Conservation (phyloP, 2,888 invertebrate species). For the Xestia c-nigrum region DNA sequence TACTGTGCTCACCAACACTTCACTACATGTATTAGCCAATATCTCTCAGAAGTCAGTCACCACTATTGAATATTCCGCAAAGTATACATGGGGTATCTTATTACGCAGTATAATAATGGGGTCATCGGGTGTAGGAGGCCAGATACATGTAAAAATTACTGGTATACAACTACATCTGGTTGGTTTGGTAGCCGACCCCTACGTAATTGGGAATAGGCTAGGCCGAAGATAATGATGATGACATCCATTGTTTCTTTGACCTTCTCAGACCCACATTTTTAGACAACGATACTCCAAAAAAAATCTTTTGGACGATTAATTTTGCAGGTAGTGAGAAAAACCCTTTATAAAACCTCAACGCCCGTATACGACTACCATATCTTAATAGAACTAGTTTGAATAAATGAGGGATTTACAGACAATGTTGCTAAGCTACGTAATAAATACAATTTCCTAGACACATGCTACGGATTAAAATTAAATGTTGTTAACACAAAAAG, state of each 20-base stretch:
- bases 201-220: background rate
- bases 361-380: background rate
- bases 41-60: too few species aligned
- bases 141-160: background rate
- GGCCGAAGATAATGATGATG: background rate
- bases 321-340: background rate
- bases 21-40: too few species aligned
- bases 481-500: background rate
- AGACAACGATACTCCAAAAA: background rate
- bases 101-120: too few species aligned
- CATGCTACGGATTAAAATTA: background rate
- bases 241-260: background rate
- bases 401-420: background rate
- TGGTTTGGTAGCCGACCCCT: background rate
- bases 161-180: background rate
- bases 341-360: background rate
- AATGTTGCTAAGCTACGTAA: constrained; percentile 21
- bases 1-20: too few species aligned
- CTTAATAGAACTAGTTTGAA: background rate
- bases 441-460: background rate
- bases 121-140: too few species aligned
- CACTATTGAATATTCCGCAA: too few species aligned
- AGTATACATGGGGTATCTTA: too few species aligned
- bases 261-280: background rate
- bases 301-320: background rate